Percentiles rank a stretch among this genome's conserved stretches.
These are phyloP conservation scores for Drosophila yooni DNA, from an alignment of 2,888 invertebrate genomes.

Conservation along the genomic window DNA sequence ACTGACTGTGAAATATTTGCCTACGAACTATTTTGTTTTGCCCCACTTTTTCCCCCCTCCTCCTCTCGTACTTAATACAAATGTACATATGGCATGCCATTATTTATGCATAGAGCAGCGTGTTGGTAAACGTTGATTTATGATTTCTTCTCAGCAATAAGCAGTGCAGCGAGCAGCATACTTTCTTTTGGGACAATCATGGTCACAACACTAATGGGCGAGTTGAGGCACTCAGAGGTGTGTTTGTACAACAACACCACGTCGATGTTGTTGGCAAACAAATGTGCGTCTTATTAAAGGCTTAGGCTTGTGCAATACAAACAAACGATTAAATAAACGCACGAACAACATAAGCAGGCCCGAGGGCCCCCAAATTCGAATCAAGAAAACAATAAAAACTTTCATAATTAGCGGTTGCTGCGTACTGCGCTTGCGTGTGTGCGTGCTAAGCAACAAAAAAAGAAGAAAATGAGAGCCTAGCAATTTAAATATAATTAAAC, in stretches of 20 bases:
- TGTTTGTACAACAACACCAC: slow-evolving; percentile 34
- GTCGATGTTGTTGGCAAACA: slow-evolving; percentile 38
- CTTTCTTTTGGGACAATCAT: slow-evolving; percentile 50
- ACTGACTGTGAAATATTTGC: slow-evolving; percentile 69
- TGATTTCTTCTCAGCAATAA: slow-evolving; percentile 40
- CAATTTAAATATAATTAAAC: slow-evolving; percentile 55
- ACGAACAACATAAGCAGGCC: slow-evolving; percentile 18
- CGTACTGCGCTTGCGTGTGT: slow-evolving; percentile 57
- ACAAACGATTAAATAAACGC: slow-evolving; percentile 47
- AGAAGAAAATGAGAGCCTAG: slow-evolving; percentile 14
- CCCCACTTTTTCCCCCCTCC: background rate
- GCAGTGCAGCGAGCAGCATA: slow-evolving; percentile 14
- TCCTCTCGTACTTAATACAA: background rate
- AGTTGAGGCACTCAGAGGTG: slow-evolving; percentile 28
- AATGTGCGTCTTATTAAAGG: slow-evolving; percentile 37
- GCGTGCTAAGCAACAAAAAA: slow-evolving; percentile 25
- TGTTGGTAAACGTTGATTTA: slow-evolving; percentile 48
- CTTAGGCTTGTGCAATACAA: slow-evolving; percentile 54
- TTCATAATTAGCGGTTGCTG: slow-evolving; percentile 72
- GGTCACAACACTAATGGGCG: slow-evolving; percentile 32
- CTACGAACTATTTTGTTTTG: slow-evolving; percentile 60
- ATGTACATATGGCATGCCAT: slow-evolving; percentile 31
- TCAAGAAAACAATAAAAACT: slow-evolving; percentile 62
- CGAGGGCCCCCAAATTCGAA: slow-evolving; percentile 32
- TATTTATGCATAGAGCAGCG: slow-evolving; percentile 51